Base-by-base conservation (phyloP, 2,888 invertebrate species). In the Entomobrya proxima region DNA sequence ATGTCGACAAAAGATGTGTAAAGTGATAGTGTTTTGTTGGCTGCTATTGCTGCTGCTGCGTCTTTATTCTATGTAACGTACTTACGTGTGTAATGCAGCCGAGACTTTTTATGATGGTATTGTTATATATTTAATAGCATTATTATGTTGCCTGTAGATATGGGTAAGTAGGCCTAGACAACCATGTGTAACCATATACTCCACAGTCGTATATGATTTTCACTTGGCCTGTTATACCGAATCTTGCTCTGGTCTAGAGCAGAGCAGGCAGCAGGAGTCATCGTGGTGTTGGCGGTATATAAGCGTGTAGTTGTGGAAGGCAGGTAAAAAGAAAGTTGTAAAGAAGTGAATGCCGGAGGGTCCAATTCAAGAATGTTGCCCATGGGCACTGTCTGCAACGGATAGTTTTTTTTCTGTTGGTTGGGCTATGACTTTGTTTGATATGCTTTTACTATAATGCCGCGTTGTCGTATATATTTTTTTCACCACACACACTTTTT, bases 291-390 rank as follows among this genome's bases (percentile, higher is more conserved):
- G 13, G n/a, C 40, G 15, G 35, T 37, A 76, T 40, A n/a, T n/a
- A n/a, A n/a, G n/a, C 52, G 30, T 35, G 44, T 64, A 61, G 32
- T 76, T 75, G 50, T 67, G 50, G 50, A 74, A 74, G 21, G 72
- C 83, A 78, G 77, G 85, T 82, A 82, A 78, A 74, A 76, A 69
- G 81, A 81, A 85, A 78, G 77, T 85, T 84, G 77, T 80, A 80
- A 78, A 80, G 78, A 78, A 84, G 58, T 32, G 35, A 89, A 90
- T 88, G 90, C 90, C 89, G 85, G 79, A 67, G 90, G 89, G 90
- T 88, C 88, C 89, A 89, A 90, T 90, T 90, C 88, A 87, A 82
- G 83, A 90, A 90, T 90, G 81, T 89, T 88, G 77, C 90, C 89
- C 89, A 85, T 85, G 90, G 89, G 90, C 86, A 76, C 86, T 77